These are phyloP conservation scores for Neoarius graeffei DNA, from an alignment of 2,113 vertebrate species.

Conservation along the genomic window DNA sequence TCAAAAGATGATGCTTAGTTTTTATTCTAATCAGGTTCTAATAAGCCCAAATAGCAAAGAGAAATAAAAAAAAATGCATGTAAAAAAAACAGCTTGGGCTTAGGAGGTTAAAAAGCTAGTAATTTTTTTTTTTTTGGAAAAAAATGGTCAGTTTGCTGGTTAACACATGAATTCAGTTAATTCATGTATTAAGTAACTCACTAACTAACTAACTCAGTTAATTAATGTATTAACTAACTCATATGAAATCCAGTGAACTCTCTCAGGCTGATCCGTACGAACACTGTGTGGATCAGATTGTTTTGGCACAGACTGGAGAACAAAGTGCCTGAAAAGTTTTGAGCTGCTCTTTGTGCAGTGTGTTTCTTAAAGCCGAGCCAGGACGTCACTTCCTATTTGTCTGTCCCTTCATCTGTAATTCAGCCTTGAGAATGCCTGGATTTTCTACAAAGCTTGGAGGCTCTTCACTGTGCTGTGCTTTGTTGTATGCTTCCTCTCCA, in stretches of 20 bases:
- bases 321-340: background rate
- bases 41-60: no score
- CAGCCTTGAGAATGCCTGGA: background rate
- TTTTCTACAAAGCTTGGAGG: background rate
- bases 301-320: slow-evolving; percentile 4
- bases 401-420: background rate
- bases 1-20: no score
- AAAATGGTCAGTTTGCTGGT: background rate
- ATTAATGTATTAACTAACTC: no score
- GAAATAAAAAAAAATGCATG: no score
- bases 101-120: no score
- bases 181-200: no score
- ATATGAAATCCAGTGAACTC: background rate
- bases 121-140: no score
- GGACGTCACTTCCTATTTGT: background rate
- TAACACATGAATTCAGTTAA: no score
- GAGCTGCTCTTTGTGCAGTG: background rate
- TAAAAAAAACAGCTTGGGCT: no score
- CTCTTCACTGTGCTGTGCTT: background rate
- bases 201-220: no score
- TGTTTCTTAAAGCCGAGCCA: background rate
- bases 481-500: background rate
- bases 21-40: no score
- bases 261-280: background rate
- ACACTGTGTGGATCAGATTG: background rate